Percentiles rank a stretch among this genome's conserved stretches.
Evolutionary conservation across 2,888 invertebrate genomes (phyloP).

Genomic region (Drosophila neotestacea): DNA sequence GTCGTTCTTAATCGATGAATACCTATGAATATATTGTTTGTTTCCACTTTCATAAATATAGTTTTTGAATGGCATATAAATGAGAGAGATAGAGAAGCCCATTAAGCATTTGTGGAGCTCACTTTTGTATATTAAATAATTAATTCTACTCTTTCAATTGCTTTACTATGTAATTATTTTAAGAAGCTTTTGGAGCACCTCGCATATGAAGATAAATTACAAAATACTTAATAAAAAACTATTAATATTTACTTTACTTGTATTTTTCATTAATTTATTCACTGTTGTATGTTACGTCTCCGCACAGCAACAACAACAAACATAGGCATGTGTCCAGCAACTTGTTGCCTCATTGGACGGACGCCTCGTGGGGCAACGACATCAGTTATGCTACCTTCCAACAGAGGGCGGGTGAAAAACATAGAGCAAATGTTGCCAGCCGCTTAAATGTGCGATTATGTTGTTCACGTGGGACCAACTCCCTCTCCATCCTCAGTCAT

Average conservation of each 20-base stretch:
- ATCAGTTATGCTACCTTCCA: conserved; percentile 4
- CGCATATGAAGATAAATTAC: background rate
- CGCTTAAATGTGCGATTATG: conserved; percentile 67
- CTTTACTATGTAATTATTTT: too few relatives aligned
- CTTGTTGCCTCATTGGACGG: conserved; percentile 61
- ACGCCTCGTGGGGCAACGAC: conserved; percentile 41
- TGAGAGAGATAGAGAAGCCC: too few relatives aligned
- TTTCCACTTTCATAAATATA: too few relatives aligned
- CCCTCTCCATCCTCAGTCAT: background rate
- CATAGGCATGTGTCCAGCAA: conserved; percentile 42
- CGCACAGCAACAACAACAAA: conserved; percentile 19
- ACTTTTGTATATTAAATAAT: too few relatives aligned
- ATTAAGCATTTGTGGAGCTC: too few relatives aligned
- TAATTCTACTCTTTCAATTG: too few relatives aligned
- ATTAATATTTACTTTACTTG: conserved; percentile 20
- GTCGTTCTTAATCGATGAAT: too few relatives aligned
- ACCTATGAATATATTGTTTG: too few relatives aligned
- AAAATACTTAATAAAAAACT: background rate
- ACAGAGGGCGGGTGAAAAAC: background rate
- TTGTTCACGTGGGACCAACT: conserved; percentile 55
- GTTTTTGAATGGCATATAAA: too few relatives aligned
- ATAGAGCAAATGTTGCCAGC: conserved; percentile 48
- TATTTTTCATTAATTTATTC: conserved; percentile 31
- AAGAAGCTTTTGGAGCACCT: too few relatives aligned
- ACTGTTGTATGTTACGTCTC: conserved; percentile 40